Conservation (phyloP, 2,797 vertebrate species). For the Austrolebias charrua region DNA sequence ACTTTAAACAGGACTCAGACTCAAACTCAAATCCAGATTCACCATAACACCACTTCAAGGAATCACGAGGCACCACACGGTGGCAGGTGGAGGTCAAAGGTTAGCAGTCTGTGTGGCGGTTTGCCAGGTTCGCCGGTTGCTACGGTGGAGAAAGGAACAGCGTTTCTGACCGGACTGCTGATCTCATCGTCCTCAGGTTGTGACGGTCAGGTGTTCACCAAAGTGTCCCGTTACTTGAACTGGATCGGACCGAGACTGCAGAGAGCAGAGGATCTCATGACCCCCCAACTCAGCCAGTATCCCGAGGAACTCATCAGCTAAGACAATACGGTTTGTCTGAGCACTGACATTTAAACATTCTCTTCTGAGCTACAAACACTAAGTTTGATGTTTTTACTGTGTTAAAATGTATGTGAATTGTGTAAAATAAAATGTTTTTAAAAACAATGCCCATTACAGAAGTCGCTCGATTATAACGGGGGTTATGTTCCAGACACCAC, state of each 20-base stretch:
- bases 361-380: too few species aligned
- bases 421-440: too few species aligned
- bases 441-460: too few species aligned
- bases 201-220: conserved; percentile 81
- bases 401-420: too few species aligned
- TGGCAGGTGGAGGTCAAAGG: background rate
- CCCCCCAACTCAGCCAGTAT: conserved; percentile 1
- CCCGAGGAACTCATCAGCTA: conserved; percentile 10
- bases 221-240: conserved; percentile 83
- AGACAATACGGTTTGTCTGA: too few species aligned
- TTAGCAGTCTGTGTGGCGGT: fast-evolving
- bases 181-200: conserved; percentile 52
- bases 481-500: too few species aligned
- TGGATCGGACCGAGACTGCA: conserved; percentile 77
- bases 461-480: too few species aligned
- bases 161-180: conserved; percentile 87
- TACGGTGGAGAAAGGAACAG: conserved; percentile 79
- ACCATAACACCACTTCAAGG: background rate
- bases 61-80: fast-evolving
- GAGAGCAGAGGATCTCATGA: conserved; percentile 32
- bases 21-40: background rate
- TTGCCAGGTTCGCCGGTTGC: conserved; percentile 78
- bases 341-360: too few species aligned
- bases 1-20: background rate
- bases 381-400: too few species aligned